Percentiles rank a stretch among this genome's conserved stretches.
Evolutionary conservation across 1,140 invertebrate species (phyloP).

Genomic region (Gryon sp.): DNA sequence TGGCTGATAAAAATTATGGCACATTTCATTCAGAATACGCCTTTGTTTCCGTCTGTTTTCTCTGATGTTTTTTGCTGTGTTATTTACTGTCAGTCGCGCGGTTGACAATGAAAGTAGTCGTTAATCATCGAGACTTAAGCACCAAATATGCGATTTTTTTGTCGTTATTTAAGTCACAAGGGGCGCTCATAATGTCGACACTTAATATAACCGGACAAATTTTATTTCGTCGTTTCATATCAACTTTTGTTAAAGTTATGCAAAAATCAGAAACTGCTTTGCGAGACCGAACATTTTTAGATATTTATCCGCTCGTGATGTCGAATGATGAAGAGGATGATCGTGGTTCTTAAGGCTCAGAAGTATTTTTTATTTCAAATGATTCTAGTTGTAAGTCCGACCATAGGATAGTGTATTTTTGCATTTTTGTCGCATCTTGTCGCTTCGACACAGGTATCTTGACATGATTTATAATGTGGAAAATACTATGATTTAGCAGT

Average conservation of each 20-base stretch:
- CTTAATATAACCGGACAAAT: slow-evolving; percentile 31
- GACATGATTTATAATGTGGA: slow-evolving; percentile 52
- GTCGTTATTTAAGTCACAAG: slow-evolving; percentile 9
- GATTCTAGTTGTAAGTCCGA: slow-evolving; percentile 57
- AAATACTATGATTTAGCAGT: slow-evolving; percentile 51
- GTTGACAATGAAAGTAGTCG: slow-evolving; percentile 28
- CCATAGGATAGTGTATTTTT: slow-evolving; percentile 58
- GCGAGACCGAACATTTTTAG: no score
- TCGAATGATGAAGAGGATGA: slow-evolving; percentile 37
- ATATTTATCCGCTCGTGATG: no score
- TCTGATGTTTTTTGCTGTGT: slow-evolving; percentile 37
- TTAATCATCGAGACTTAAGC: slow-evolving; percentile 53
- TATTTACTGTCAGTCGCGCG: slow-evolving; percentile 29
- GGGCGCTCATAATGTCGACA: slow-evolving; percentile 6
- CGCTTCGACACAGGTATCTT: slow-evolving; percentile 38
- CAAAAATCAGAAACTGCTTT: no score
- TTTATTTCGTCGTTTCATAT: slow-evolving; percentile 50
- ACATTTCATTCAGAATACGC: no score
- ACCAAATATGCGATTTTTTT: slow-evolving; percentile 5
- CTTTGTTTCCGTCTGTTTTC: no score
- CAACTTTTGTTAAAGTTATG: slow-evolving; percentile 28
- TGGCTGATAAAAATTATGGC: no score
- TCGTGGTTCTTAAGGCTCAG: slow-evolving; percentile 53
- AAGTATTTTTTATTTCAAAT: slow-evolving; percentile 60
- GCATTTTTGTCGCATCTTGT: slow-evolving; percentile 57